phyloP scores from a whole-genome alignment of 2,888 invertebrate genomes.

The Ceramica pisi region DNA sequence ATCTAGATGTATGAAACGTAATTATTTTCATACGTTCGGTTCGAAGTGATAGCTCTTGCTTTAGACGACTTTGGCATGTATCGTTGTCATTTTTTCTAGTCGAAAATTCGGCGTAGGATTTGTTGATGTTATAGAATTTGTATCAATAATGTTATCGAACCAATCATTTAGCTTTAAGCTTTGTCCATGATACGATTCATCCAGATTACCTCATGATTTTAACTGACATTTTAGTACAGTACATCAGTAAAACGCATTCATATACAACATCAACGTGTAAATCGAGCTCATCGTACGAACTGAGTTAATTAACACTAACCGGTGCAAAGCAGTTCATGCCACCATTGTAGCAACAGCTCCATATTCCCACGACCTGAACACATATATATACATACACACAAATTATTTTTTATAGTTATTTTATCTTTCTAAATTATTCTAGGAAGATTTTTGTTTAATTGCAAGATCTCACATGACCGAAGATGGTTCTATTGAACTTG shows the following conservation, averaged over 20 bases:
- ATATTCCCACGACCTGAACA: conserved; percentile 78
- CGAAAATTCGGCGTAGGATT: background rate
- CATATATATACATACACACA: conserved; percentile 59
- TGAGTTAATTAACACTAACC: conserved; percentile 80
- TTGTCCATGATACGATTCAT: too few species aligned
- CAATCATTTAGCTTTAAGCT: too few species aligned
- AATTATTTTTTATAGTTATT: conserved; percentile 57
- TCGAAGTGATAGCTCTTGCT: background rate
- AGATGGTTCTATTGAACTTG: conserved; percentile 64
- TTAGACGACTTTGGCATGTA: background rate
- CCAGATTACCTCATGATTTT: background rate
- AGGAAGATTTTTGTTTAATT: conserved; percentile 61
- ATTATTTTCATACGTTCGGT: background rate
- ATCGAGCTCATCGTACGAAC: conserved; percentile 57
- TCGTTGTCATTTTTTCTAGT: background rate
- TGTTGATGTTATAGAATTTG: background rate
- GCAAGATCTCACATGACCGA: conserved; percentile 57
- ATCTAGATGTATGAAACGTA: background rate
- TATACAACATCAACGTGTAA: conserved; percentile 52
- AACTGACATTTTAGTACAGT: background rate
- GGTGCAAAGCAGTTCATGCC: conserved; percentile 76
- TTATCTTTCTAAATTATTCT: conserved; percentile 62
- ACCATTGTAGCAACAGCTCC: conserved; percentile 73
- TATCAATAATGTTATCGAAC: too few species aligned
- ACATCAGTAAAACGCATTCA: conserved; percentile 50